These are phyloP conservation scores for Vidua chalybeata DNA, from an alignment of 2,113 vertebrate genomes.

Conservation along the genomic window DNA sequence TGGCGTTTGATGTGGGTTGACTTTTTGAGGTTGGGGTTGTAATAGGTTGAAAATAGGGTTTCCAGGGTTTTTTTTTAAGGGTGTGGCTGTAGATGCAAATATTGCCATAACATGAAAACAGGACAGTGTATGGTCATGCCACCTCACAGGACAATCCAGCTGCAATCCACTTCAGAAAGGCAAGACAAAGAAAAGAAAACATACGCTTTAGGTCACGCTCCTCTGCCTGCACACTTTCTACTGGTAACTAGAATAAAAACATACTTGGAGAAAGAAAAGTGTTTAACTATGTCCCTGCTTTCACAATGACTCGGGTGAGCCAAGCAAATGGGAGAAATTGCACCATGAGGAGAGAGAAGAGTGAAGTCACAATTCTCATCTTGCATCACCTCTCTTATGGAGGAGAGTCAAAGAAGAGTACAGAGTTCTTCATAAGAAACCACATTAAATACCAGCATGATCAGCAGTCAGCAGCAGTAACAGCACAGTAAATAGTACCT, in stretches of 20 bases:
- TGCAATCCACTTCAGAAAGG: neutral
- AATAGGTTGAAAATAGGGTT: neutral
- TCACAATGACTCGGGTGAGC: neutral
- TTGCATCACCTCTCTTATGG: neutral
- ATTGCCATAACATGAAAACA: neutral
- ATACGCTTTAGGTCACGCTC: neutral
- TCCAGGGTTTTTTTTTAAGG: neutral
- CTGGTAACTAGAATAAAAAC: neutral
- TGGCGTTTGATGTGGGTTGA: accelerated
- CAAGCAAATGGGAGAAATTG: neutral
- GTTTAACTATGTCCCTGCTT: too few relatives aligned
- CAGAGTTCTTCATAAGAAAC: neutral
- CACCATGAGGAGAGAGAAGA: neutral
- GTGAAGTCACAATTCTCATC: neutral
- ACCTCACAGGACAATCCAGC: neutral
- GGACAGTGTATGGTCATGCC: neutral
- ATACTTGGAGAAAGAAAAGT: neutral
- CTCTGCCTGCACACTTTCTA: neutral
- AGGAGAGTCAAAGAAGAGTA: neutral
- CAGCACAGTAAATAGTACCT: neutral
- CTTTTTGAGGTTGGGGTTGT: neutral
- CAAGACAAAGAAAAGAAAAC: neutral
- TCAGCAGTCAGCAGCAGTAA: neutral
- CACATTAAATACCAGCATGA: neutral
- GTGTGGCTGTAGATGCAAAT: neutral